Conservation (phyloP, 2,113 vertebrate genomes). For the Seriola dumerili region DNA sequence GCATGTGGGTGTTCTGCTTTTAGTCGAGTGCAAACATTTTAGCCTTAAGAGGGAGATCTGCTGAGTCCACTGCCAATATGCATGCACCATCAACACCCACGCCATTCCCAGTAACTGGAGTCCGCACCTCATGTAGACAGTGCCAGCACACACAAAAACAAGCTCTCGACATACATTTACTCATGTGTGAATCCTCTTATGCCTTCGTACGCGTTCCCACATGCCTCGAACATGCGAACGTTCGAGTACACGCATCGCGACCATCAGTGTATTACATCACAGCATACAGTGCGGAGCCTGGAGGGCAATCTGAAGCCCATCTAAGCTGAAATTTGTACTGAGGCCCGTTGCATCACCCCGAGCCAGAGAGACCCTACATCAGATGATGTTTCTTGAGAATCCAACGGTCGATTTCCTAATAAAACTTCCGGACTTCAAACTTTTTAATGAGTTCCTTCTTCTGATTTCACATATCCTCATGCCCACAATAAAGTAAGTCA, state of each 20-base stretch:
- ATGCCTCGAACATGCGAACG: slow-evolving; percentile 37
- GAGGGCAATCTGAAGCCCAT: slow-evolving; percentile 33
- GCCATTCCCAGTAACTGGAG: slow-evolving; percentile 42
- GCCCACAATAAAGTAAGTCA: slow-evolving; percentile 1
- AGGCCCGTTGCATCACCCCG: slow-evolving; percentile 31
- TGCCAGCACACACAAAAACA: slow-evolving; percentile 6
- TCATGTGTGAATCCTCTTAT: slow-evolving; percentile 15
- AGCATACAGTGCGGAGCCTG: not conserved
- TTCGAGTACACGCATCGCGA: slow-evolving; percentile 25
- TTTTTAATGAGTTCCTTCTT: slow-evolving; percentile 25
- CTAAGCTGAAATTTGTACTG: slow-evolving; percentile 35
- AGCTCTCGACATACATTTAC: slow-evolving; percentile 29
- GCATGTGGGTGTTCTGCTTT: slow-evolving; percentile 82
- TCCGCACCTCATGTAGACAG: slow-evolving; percentile 43
- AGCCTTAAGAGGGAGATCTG: slow-evolving; percentile 83
- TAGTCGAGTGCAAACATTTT: slow-evolving; percentile 86
- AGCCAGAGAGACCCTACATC: slow-evolving; percentile 1
- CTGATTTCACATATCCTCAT: not conserved
- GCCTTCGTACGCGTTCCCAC: slow-evolving; percentile 28
- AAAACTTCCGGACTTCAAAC: not conserved
- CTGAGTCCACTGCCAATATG: slow-evolving; percentile 73
- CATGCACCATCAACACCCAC: slow-evolving; percentile 79
- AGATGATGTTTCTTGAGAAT: not conserved
- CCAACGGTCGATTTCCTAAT: slow-evolving; percentile 14
- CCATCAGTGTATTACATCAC: slow-evolving; percentile 46